Percentiles rank a stretch among this genome's conserved stretches.
These are phyloP conservation scores for pig (Sus scrofa) DNA, from an alignment of 2,113 vertebrate genomes.

Conservation along the genomic window T2T-Sscrofa CM000824.6:37556501-37557000, in stretches of 20 bases:
- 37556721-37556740: background rate
- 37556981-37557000: background rate
- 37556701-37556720: background rate
- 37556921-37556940: conserved; percentile 57
- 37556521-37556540: background rate
- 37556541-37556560: background rate
- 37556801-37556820: conserved; percentile 57
- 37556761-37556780: background rate
- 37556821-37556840: conserved; percentile 50
- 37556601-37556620: background rate
- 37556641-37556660: background rate
- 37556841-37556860: background rate
- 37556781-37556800: background rate
- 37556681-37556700: background rate
- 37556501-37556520: background rate
- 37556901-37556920: conserved; percentile 44
- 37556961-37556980: conserved; percentile 3
- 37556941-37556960: background rate
- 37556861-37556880: conserved; percentile 48
- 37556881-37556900: background rate
- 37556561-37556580: background rate
- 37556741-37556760: background rate
- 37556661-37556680: background rate
- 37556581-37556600: background rate
- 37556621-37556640: conserved; percentile 4